These are phyloP conservation scores for Eupelmus urozonus DNA, from an alignment of 2,888 invertebrate genomes.

Conservation along the genomic window DNA sequence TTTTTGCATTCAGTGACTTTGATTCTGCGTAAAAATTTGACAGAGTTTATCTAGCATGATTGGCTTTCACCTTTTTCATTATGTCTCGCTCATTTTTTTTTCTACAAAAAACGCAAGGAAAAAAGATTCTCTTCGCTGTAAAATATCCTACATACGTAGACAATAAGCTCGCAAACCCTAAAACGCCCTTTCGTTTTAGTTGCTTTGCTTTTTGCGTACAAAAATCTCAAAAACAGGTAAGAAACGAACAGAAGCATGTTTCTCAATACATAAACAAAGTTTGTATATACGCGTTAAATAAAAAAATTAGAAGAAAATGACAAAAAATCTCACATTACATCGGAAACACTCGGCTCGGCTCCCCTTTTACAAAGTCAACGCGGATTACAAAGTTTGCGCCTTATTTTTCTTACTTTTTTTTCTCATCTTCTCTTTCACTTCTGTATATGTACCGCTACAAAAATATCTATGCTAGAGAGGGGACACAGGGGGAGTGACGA, in stretches of 20 bases:
- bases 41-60: conserved; percentile 38
- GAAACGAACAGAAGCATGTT: conserved; percentile 38
- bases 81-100: neutral
- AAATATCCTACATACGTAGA: conserved; percentile 25
- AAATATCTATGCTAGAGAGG: conserved; percentile 61
- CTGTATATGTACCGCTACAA: conserved; percentile 58
- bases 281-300: conserved; percentile 42
- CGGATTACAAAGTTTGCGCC: conserved; percentile 50
- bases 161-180: conserved; percentile 24
- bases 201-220: conserved; percentile 25
- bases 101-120: conserved; percentile 46
- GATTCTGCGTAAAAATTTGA: conserved; percentile 57
- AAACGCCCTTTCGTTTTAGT: conserved; percentile 20
- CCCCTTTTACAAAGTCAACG: conserved; percentile 43
- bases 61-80: conserved; percentile 24
- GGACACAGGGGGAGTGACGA: conserved; percentile 49
- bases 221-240: conserved; percentile 39
- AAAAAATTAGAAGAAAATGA: conserved; percentile 15
- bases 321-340: conserved; percentile 45
- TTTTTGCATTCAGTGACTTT: conserved; percentile 55
- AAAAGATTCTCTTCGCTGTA: conserved; percentile 21
- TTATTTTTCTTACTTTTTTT: conserved; percentile 16
- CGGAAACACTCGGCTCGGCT: conserved; percentile 55
- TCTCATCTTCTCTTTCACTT: no score
- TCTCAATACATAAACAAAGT: conserved; percentile 34